phyloP scores from a whole-genome alignment of 1,140 invertebrate genomes.

The Drosophila watanabei region DNA sequence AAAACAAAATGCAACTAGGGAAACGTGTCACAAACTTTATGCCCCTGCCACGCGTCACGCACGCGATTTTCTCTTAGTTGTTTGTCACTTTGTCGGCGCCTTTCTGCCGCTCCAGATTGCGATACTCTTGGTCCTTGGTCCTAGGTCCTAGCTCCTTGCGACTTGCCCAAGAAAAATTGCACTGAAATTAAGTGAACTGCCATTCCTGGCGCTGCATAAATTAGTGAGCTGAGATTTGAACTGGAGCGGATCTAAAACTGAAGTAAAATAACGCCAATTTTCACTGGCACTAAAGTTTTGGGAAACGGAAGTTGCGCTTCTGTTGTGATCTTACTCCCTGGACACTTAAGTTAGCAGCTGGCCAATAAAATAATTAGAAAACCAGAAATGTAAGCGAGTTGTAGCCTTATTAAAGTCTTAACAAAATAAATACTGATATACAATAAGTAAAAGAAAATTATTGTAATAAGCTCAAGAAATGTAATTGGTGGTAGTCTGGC shows the following conservation, averaged over 20 bases:
- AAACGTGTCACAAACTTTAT: conserved; percentile 83
- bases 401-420: background rate
- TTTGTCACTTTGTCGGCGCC: conserved; percentile 75
- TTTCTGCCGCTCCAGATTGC: conserved; percentile 24
- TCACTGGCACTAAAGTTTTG: conserved; percentile 17
- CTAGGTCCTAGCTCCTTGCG: conserved; percentile 9
- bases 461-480: background rate
- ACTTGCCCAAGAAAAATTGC: conserved; percentile 66
- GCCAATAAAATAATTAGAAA: conserved; percentile 7
- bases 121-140: background rate
- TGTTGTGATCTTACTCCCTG: background rate
- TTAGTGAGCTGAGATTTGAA: conserved; percentile 63
- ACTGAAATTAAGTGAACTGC: conserved; percentile 75
- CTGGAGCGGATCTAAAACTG: conserved; percentile 24
- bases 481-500: background rate
- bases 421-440: background rate
- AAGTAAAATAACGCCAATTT: conserved; percentile 26
- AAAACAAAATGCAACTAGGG: conserved; percentile 78
- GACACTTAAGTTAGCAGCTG: background rate
- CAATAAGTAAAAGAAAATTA: background rate
- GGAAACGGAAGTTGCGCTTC: conserved; percentile 6
- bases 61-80: conserved; percentile 83
- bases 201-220: conserved; percentile 64
- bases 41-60: conserved; percentile 80
- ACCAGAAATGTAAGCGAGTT: background rate